Evolutionary conservation across 2,113 vertebrate genomes (phyloP).

Genomic region (Gila orcuttii): DNA sequence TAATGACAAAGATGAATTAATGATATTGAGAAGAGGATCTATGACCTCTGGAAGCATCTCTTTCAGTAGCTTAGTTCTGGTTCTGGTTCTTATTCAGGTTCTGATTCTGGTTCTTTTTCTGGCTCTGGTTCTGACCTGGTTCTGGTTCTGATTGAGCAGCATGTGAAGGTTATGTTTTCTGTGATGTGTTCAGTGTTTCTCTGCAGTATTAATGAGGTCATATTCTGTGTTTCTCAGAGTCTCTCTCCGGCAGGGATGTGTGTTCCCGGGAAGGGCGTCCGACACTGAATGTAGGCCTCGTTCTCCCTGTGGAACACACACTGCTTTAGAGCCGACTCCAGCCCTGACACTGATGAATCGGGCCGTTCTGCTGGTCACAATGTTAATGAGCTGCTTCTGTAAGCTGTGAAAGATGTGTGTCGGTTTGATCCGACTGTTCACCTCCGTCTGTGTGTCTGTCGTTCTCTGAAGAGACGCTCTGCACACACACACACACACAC

Average conservation of each 20-base stretch:
- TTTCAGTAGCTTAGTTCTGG: too few species aligned
- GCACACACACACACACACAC: too few species aligned
- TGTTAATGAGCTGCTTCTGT: conserved; percentile 42
- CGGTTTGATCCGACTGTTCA: not conserved
- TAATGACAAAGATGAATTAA: too few species aligned
- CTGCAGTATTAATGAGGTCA: conserved; percentile 56
- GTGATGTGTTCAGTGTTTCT: not conserved
- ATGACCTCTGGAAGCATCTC: too few species aligned
- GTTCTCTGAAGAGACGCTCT: not conserved
- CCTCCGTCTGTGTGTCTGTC: not conserved
- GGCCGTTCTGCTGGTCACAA: conserved; percentile 22
- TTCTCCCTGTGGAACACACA: not conserved
- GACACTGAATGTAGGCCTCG: conserved; percentile 21
- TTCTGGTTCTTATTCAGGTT: too few species aligned
- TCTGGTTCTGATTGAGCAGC: too few species aligned
- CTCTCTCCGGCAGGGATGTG: conserved; percentile 5
- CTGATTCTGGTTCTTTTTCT: too few species aligned
- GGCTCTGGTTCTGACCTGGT: too few species aligned
- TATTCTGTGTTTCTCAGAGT: too few species aligned
- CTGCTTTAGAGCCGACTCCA: conserved; percentile 8
- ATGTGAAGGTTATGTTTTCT: too few species aligned
- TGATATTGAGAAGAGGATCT: too few species aligned
- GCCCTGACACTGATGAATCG: conserved; percentile 45
- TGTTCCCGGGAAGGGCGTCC: not conserved
- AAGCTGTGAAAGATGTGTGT: not conserved